These are phyloP conservation scores for Babyrousa celebensis DNA, from an alignment of 2,797 vertebrate species.

Conservation along the genomic window DNA sequence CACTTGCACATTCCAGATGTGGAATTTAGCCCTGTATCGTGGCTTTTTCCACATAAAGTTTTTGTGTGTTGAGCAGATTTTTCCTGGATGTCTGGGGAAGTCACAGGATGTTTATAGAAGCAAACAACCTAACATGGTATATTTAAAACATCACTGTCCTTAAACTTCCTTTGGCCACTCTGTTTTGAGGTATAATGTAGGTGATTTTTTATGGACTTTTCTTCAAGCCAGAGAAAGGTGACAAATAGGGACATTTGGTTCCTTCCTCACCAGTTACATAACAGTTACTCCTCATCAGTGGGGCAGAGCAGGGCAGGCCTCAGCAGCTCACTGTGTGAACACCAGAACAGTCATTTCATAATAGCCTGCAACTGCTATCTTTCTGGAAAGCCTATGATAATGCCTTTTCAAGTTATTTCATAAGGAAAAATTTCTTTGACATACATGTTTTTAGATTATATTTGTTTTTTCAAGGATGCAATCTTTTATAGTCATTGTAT, in stretches of 20 bases:
- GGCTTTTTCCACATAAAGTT: neutral
- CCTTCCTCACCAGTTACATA: neutral
- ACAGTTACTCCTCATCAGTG: neutral
- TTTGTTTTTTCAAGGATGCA: slow-evolving; percentile 10
- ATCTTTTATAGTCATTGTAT: neutral
- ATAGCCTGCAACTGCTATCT: neutral
- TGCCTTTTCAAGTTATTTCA: neutral
- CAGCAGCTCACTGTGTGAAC: neutral
- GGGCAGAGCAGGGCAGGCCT: neutral
- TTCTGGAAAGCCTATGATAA: neutral
- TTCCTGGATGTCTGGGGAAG: neutral
- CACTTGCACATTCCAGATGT: neutral
- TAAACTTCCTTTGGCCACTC: neutral
- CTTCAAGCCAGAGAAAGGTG: neutral
- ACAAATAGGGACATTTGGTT: neutral
- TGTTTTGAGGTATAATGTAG: neutral
- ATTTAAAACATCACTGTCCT: neutral
- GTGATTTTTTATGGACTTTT: neutral
- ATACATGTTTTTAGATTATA: neutral
- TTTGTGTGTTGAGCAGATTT: slow-evolving; percentile 21
- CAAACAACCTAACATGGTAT: neutral
- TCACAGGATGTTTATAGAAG: neutral
- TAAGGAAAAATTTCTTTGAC: neutral
- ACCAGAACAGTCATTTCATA: neutral
- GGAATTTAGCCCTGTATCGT: neutral